Percentiles rank a stretch among this genome's conserved stretches.
These are phyloP conservation scores for Clarias fuscus DNA, from an alignment of 2,797 vertebrate genomes.

Conservation along the genomic window DNA sequence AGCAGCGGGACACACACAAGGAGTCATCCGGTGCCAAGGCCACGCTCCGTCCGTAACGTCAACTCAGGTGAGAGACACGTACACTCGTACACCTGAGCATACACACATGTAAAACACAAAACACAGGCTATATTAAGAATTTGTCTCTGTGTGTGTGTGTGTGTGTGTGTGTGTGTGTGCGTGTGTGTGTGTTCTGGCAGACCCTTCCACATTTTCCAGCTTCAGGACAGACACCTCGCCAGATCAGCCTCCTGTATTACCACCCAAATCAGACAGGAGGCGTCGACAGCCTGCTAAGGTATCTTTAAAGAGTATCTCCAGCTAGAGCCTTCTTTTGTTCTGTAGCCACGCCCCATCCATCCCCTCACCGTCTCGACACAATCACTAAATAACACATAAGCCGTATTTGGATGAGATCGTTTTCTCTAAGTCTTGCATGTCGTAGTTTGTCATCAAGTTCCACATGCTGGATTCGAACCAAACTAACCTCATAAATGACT, in stretches of 20 bases:
- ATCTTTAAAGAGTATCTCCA: neutral
- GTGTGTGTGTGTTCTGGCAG: conserved; percentile 51
- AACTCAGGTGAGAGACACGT: conserved; percentile 75
- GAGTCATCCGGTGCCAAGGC: conserved; percentile 56
- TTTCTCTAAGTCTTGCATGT: neutral
- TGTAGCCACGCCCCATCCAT: neutral
- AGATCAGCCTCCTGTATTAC: conserved; percentile 74
- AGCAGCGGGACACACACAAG: conserved; percentile 77
- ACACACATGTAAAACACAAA: no score
- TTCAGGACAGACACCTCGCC: conserved; percentile 51
- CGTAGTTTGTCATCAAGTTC: neutral
- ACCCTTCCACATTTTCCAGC: conserved; percentile 63
- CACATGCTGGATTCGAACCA: neutral
- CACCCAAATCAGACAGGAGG: conserved; percentile 71
- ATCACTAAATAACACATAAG: neutral
- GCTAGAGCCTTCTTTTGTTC: neutral
- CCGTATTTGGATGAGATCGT: neutral
- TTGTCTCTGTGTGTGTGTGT: conserved; percentile 12
- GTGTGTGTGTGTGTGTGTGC: conserved; percentile 36
- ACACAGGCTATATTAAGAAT: neutral
- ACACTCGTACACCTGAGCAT: no score
- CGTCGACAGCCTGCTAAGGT: conserved; percentile 62
- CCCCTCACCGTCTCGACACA: neutral
- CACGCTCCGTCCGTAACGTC: conserved; percentile 61
- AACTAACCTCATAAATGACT: neutral